phyloP scores from a whole-genome alignment of 1,140 invertebrate genomes.

The Lordiphosa collinella region DNA sequence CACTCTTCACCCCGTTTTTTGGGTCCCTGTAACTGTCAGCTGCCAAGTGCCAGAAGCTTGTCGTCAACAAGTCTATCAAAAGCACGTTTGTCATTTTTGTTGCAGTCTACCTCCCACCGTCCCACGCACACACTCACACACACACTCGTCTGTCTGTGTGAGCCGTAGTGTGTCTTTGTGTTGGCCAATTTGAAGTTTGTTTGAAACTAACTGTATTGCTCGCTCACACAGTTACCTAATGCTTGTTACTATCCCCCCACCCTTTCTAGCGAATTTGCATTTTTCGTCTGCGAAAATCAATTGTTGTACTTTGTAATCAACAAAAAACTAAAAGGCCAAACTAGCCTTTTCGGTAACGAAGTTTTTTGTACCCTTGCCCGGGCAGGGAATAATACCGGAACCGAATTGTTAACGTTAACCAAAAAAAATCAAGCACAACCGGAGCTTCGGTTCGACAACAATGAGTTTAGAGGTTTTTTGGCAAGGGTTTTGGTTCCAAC shows the following conservation, averaged over 20 bases:
- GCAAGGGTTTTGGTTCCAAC: too few relatives aligned
- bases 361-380: too few relatives aligned
- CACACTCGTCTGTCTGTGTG: constrained; percentile 15
- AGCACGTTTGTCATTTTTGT: constrained; percentile 76
- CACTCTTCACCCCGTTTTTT: constrained; percentile 19
- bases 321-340: background rate
- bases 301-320: constrained; percentile 52
- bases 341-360: too few relatives aligned
- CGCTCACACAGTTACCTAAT: background rate
- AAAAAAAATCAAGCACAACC: too few relatives aligned
- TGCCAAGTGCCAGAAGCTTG: constrained; percentile 74
- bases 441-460: too few relatives aligned
- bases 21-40: constrained; percentile 55
- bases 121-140: too few relatives aligned
- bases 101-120: constrained; percentile 37
- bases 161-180: constrained; percentile 21
- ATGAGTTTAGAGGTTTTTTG: too few relatives aligned
- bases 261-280: constrained; percentile 30
- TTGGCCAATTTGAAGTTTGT: constrained; percentile 62
- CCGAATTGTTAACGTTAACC: too few relatives aligned
- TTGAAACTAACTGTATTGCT: constrained; percentile 50
- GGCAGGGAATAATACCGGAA: too few relatives aligned
- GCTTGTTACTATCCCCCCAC: background rate
- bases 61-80: constrained; percentile 78
- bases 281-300: constrained; percentile 67